phyloP scores from a whole-genome alignment of 2,888 invertebrate genomes.

The Nesidiocoris tenuis region DNA sequence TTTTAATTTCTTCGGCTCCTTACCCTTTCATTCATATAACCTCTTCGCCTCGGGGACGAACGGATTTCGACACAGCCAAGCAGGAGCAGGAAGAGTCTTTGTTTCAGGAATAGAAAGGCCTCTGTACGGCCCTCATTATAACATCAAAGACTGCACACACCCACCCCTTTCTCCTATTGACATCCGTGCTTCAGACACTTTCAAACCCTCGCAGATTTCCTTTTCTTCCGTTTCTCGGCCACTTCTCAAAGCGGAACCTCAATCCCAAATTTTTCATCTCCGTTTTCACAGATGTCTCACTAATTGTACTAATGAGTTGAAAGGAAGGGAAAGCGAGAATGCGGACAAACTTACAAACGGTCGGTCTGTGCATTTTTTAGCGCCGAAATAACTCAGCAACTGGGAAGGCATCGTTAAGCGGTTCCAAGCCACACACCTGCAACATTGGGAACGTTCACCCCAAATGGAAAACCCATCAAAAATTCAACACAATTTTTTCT shows the following conservation, averaged over 20 bases:
- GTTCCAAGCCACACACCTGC: too few species aligned
- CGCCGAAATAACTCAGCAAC: too few species aligned
- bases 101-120: neutral
- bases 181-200: slow-evolving; percentile 20
- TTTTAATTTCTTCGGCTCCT: too few species aligned
- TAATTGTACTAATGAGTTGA: slow-evolving; percentile 29
- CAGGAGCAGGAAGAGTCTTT: neutral
- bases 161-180: neutral
- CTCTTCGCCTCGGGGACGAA: neutral
- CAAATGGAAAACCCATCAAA: too few species aligned
- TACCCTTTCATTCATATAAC: too few species aligned
- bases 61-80: neutral
- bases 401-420: too few species aligned
- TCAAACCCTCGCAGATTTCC: slow-evolving; percentile 22
- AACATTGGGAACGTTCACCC: too few species aligned
- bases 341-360: too few species aligned
- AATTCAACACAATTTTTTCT: too few species aligned
- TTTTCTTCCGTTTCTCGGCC: slow-evolving; percentile 5
- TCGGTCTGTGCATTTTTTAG: too few species aligned
- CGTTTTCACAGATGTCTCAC: slow-evolving; percentile 11
- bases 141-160: slow-evolving; percentile 29
- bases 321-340: neutral
- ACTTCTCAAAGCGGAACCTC: slow-evolving; percentile 18
- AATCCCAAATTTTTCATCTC: slow-evolving; percentile 17
- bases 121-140: slow-evolving; percentile 18